Percentiles rank a stretch among this genome's conserved stretches.
These are phyloP conservation scores for Venturia canescens DNA, from an alignment of 1,140 invertebrate genomes.

Conservation along the genomic window DNA sequence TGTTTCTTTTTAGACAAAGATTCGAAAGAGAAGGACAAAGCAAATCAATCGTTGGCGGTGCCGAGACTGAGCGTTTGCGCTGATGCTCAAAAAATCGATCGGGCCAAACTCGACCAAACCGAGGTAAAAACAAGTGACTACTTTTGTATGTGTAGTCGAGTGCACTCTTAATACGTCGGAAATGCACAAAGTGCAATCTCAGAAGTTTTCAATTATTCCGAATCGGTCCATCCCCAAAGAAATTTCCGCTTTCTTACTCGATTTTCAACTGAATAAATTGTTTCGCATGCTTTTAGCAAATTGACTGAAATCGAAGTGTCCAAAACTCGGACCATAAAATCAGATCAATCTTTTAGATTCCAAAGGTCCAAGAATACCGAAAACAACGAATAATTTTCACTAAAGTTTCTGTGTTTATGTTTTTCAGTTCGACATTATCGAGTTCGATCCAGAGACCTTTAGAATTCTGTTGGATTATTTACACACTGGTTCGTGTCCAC, in stretches of 20 bases:
- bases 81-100: constrained; percentile 94
- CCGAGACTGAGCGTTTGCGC: constrained; percentile 94
- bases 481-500: constrained; percentile 93
- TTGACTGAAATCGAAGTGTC: no score
- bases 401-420: constrained; percentile 41
- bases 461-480: constrained; percentile 93
- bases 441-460: constrained; percentile 96
- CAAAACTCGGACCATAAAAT: no score
- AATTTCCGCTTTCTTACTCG: no score
- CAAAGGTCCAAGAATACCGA: no score
- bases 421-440: constrained; percentile 93
- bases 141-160: no score
- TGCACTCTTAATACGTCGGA: no score
- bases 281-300: no score
- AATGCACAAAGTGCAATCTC: no score
- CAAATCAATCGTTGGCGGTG: constrained; percentile 84
- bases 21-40: constrained; percentile 84
- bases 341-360: no score
- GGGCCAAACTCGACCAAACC: constrained; percentile 92
- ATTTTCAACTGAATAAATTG: no score
- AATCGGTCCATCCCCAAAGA: not conserved
- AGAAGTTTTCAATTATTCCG: not conserved
- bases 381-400: no score
- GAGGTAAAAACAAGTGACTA: constrained; percentile 80
- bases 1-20: constrained; percentile 81